These are phyloP conservation scores for Sminthurides aquaticus DNA, from an alignment of 2,888 invertebrate genomes.

Conservation along the genomic window DNA sequence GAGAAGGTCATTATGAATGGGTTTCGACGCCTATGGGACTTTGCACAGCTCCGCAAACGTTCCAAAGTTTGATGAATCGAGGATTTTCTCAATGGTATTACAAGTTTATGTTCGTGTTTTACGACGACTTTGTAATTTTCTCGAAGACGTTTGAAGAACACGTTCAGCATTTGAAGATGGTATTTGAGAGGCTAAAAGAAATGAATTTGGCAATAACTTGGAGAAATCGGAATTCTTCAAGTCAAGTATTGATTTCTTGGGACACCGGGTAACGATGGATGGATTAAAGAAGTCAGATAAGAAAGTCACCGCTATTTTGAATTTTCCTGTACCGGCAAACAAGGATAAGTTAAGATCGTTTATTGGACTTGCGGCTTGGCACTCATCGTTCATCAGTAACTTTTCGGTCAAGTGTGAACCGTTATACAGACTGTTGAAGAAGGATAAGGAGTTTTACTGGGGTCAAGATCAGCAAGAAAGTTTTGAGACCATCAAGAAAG, in stretches of 20 bases:
- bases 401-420: conserved; percentile 22
- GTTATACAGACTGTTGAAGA: conserved; percentile 23
- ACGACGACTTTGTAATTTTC: conserved; percentile 24
- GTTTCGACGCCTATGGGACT: conserved; percentile 29
- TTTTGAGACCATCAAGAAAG: conserved; percentile 18
- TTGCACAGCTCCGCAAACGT: conserved; percentile 24
- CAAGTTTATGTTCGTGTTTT: conserved; percentile 14
- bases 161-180: conserved; percentile 9
- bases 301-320: conserved; percentile 26
- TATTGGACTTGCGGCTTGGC: conserved; percentile 24
- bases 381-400: conserved; percentile 28
- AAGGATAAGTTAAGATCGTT: conserved; percentile 27
- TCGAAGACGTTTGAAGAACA: conserved; percentile 14
- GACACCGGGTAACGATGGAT: conserved; percentile 23
- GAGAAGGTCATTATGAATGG: conserved; percentile 23
- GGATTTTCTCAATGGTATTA: conserved; percentile 12
- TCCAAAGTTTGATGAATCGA: conserved; percentile 26
- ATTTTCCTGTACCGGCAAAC: conserved; percentile 28
- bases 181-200: conserved; percentile 14
- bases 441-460: conserved; percentile 12
- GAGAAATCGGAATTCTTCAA: conserved; percentile 10
- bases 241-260: conserved; percentile 14
- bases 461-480: conserved; percentile 2
- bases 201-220: conserved; percentile 20
- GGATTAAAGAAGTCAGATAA: conserved; percentile 22